These are phyloP conservation scores for Sebastes fasciatus DNA, from an alignment of 2,113 vertebrate genomes.

Conservation along the genomic window DNA sequence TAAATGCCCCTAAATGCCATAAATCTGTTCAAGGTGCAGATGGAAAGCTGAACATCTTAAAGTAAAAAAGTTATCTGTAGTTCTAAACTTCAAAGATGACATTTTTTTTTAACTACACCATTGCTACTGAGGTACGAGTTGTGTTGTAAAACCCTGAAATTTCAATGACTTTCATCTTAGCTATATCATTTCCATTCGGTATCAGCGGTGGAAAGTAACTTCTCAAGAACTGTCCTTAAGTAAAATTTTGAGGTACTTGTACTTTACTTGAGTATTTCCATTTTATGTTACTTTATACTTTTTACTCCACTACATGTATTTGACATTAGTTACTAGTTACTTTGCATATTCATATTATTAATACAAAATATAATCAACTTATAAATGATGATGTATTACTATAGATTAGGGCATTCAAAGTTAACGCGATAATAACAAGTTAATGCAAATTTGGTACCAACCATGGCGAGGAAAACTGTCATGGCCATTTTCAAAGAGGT, in stretches of 20 bases:
- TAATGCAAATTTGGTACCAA: too few relatives aligned
- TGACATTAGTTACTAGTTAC: background rate
- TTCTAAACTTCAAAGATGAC: conserved; percentile 34
- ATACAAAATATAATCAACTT: background rate
- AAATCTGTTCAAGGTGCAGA: background rate
- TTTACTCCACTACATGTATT: background rate
- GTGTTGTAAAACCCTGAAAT: background rate
- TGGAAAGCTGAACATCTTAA: conserved; percentile 12
- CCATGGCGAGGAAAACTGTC: too few relatives aligned
- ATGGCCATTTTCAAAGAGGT: too few relatives aligned
- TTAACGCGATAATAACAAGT: background rate
- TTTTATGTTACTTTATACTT: background rate
- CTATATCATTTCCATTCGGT: background rate
- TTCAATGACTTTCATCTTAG: conserved; percentile 16
- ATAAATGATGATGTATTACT: background rate
- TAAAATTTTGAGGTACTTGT: background rate
- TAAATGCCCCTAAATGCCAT: conserved; percentile 9
- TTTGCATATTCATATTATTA: background rate
- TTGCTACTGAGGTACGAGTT: background rate
- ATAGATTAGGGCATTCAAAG: background rate
- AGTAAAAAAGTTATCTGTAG: background rate
- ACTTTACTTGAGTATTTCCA: background rate
- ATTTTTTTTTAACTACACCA: background rate
- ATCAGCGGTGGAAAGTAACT: background rate
- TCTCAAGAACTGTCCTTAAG: background rate